These are phyloP conservation scores for Ammodytes marinus DNA, from an alignment of 2,113 vertebrate genomes.

Conservation along the genomic window DNA sequence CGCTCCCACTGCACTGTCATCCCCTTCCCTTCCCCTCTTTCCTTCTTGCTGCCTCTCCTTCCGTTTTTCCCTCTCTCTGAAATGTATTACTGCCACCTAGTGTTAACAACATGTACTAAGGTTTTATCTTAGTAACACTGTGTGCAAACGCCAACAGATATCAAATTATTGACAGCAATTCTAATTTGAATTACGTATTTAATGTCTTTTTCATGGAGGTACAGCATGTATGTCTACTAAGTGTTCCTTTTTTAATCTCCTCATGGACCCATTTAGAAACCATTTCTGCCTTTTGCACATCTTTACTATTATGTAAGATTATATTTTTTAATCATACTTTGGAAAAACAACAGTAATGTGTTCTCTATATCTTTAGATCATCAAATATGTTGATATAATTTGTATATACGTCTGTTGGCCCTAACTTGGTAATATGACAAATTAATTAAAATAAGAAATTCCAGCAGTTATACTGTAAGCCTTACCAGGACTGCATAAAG, in stretches of 20 bases:
- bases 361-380: not conserved
- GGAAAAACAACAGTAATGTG: not conserved
- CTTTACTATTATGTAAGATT: not conserved
- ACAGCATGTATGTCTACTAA: not conserved
- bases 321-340: not conserved
- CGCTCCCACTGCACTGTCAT: not conserved
- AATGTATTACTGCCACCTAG: constrained; percentile 77
- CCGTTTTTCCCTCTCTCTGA: constrained; percentile 29
- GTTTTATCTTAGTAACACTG: constrained; percentile 10
- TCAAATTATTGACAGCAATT: not conserved
- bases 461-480: not conserved
- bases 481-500: not conserved
- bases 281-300: not conserved
- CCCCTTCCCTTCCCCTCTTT: not conserved
- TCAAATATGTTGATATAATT: not conserved
- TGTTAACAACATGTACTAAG: constrained; percentile 63
- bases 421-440: not conserved
- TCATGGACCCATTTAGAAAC: not conserved
- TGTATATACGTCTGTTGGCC: not conserved
- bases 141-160: not conserved
- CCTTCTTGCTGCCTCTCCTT: not conserved
- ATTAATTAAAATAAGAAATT: not conserved
- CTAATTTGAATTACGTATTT: too few relatives aligned
- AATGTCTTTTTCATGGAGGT: too few relatives aligned
- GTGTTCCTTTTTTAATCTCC: not conserved